These are phyloP conservation scores for Crypturellus tataupa DNA, from an alignment of 2,797 vertebrate genomes.

Conservation along the genomic window DNA sequence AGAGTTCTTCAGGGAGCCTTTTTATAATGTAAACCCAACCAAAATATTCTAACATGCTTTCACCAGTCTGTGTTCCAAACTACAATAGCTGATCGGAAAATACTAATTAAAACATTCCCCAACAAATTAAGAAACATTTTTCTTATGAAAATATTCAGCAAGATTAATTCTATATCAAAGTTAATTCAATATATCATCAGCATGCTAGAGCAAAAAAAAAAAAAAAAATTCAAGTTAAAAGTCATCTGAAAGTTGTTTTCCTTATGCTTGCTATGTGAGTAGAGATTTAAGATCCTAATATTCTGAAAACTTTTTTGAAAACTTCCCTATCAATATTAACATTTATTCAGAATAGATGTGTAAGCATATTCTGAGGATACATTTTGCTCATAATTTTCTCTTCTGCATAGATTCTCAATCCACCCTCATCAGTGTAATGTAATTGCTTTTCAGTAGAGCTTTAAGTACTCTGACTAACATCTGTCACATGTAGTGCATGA, in stretches of 20 bases:
- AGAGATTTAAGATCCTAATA: background rate
- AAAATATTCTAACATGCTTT: background rate
- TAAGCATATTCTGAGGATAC: background rate
- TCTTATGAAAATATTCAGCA: background rate
- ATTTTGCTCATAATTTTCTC: background rate
- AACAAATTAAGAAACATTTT: background rate
- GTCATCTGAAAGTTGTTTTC: background rate
- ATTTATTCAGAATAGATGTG: background rate
- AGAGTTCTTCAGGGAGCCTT: background rate
- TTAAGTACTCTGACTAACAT: slow-evolving; percentile 35
- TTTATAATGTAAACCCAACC: background rate
- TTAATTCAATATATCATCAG: background rate
- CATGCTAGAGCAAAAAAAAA: background rate
- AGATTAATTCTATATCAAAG: background rate
- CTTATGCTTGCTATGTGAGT: background rate
- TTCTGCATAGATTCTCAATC: background rate
- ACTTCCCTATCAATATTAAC: background rate
- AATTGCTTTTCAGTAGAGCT: slow-evolving; percentile 6
- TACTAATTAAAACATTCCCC: background rate
- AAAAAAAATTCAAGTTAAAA: background rate
- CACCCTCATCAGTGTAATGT: background rate
- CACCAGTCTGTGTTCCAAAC: background rate
- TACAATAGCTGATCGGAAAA: background rate
- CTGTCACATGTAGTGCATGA: slow-evolving; percentile 8
- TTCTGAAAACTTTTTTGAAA: background rate